Conservation (phyloP, 2,113 vertebrate genomes). For the Eretmochelys imbricata region DNA sequence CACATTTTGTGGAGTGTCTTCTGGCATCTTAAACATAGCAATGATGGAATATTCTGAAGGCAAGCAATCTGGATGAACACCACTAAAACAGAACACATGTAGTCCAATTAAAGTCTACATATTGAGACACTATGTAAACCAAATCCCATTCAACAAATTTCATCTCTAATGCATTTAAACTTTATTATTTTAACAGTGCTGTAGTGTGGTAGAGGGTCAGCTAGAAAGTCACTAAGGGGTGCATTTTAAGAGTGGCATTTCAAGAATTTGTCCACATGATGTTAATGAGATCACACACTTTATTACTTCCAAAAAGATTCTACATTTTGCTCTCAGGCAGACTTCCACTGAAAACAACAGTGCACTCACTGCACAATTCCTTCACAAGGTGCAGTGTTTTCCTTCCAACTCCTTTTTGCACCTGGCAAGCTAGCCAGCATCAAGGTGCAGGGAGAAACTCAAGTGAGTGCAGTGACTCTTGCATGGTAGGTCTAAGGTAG, state of each 20-base stretch:
- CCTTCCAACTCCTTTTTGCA: neutral
- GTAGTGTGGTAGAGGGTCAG: neutral
- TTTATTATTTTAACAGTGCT: neutral
- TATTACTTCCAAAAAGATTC: neutral
- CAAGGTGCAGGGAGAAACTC: neutral
- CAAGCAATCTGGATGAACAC: slow-evolving; percentile 78
- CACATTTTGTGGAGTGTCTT: slow-evolving; percentile 56
- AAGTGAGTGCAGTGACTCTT: neutral
- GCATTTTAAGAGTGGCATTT: neutral
- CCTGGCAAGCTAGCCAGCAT: neutral
- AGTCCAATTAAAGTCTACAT: neutral
- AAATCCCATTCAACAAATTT: neutral
- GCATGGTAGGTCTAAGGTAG: neutral
- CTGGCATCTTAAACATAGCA: slow-evolving; percentile 77
- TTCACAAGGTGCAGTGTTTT: neutral
- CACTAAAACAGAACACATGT: slow-evolving; percentile 47
- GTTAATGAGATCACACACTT: neutral
- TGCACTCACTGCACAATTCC: neutral
- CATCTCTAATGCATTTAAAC: neutral
- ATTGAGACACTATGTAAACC: neutral
- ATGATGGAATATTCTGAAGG: slow-evolving; percentile 78
- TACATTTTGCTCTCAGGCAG: neutral
- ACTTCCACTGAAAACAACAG: neutral
- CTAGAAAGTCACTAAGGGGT: neutral
- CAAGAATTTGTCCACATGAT: slow-evolving; percentile 1